Conservation (phyloP, 2,113 vertebrate species). For the Montifringilla adamsi region DNA sequence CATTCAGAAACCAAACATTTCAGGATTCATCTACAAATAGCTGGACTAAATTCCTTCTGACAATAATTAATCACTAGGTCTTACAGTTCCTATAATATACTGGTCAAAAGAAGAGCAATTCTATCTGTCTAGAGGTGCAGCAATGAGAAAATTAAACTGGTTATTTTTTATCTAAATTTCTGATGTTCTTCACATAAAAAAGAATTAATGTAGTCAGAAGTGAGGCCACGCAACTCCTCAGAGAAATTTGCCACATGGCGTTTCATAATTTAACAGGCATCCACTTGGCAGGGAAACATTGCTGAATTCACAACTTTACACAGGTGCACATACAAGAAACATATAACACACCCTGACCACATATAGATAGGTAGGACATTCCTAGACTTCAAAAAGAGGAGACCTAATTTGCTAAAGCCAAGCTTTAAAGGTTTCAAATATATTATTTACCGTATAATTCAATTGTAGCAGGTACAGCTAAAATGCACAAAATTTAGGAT, state of each 20-base stretch:
- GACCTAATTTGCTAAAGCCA: not conserved
- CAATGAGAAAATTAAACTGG: not conserved
- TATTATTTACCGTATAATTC: not conserved
- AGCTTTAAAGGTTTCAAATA: not conserved
- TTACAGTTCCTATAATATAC: not conserved
- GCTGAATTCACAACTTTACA: not conserved
- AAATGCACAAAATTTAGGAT: not conserved
- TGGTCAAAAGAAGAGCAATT: not conserved
- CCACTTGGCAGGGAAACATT: not conserved
- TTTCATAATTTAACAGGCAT: not conserved
- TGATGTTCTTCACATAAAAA: not conserved
- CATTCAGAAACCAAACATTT: not conserved
- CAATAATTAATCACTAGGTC: not conserved
- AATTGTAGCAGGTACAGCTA: not conserved
- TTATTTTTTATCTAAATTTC: not conserved
- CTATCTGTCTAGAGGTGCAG: not conserved
- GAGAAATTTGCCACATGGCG: not conserved
- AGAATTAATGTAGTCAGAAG: not conserved
- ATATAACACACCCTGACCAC: accelerated
- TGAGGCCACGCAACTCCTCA: not conserved
- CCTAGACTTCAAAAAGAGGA: not conserved
- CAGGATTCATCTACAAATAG: not conserved
- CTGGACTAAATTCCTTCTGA: not conserved
- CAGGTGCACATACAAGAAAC: not conserved
- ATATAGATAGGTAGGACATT: not conserved